A percentile compares a stretch with the other conserved stretches of the same genome.
Evolutionary conservation across 2,797 vertebrate genomes (phyloP).

Genomic region (Chelonia mydas): DNA sequence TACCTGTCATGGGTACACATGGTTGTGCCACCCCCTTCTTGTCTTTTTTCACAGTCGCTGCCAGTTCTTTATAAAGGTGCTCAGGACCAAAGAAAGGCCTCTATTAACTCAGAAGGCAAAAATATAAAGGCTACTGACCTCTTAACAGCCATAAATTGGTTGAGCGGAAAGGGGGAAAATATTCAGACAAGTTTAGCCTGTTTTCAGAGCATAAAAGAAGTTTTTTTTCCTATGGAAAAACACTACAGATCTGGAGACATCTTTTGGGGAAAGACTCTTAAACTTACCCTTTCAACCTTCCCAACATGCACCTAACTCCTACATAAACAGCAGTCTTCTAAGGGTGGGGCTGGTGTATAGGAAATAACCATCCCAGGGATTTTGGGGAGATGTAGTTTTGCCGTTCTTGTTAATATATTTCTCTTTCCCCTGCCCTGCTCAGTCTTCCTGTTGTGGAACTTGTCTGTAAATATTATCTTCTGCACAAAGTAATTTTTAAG

Average conservation of each 20-base stretch:
- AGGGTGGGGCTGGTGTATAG: background rate
- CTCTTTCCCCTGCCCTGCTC: background rate
- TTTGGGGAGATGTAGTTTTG: background rate
- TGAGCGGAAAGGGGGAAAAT: background rate
- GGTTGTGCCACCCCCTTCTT: background rate
- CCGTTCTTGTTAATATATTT: background rate
- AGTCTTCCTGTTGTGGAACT: background rate
- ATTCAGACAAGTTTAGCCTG: background rate
- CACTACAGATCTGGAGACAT: background rate
- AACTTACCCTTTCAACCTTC: background rate
- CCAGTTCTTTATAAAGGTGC: background rate
- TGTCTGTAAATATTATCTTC: background rate
- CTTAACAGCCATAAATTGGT: conserved; percentile 8
- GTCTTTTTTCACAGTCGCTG: background rate
- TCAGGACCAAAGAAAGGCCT: background rate
- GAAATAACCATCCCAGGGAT: background rate
- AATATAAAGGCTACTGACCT: background rate
- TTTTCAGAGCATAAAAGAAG: conserved; percentile 6
- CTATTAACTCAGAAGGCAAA: conserved; percentile 4
- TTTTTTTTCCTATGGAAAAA: background rate
- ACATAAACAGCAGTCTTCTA: background rate
- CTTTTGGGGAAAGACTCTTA: background rate
- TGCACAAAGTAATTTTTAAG: background rate
- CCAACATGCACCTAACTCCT: background rate
- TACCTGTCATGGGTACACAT: background rate